Conservation (phyloP, 2,888 invertebrate species). For the Thalpophila matura region DNA sequence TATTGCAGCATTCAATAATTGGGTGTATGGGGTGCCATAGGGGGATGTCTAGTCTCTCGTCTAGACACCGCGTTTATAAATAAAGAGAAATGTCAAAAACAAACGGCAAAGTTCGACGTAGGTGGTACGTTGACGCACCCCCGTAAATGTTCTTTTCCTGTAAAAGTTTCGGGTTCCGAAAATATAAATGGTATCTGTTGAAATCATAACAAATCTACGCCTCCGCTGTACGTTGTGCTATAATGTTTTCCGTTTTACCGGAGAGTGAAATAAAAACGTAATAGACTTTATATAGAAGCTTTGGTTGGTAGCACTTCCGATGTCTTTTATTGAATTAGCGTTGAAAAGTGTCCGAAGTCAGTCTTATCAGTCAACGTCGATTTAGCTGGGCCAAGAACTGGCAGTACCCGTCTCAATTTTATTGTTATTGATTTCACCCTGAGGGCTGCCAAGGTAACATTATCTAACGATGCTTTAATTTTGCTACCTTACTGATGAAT, state of each 20-base stretch:
- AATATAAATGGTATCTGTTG: constrained; percentile 46
- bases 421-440: constrained; percentile 1
- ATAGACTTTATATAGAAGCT: constrained; percentile 6
- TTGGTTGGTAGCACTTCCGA: neutral
- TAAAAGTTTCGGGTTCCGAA: constrained; percentile 44
- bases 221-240: constrained; percentile 1
- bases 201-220: constrained; percentile 49
- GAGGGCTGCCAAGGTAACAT: neutral
- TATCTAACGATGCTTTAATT: neutral
- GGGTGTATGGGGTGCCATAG: constrained; percentile 64
- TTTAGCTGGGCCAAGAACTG: constrained; percentile 5
- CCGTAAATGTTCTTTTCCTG: constrained; percentile 54
- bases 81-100: constrained; percentile 53
- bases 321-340: constrained; percentile 22
- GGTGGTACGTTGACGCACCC: constrained; percentile 49
- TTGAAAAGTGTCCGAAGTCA: constrained; percentile 3
- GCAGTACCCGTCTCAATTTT: neutral
- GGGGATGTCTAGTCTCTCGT: constrained; percentile 64
- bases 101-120: constrained; percentile 40
- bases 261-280: constrained; percentile 22
- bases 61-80: constrained; percentile 64
- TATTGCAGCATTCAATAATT: constrained; percentile 73
- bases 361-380: neutral
- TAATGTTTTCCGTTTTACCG: constrained; percentile 27
- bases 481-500: too few relatives aligned